phyloP scores from a whole-genome alignment of 2,797 vertebrate species.

The Enteromius paludinosus region DNA sequence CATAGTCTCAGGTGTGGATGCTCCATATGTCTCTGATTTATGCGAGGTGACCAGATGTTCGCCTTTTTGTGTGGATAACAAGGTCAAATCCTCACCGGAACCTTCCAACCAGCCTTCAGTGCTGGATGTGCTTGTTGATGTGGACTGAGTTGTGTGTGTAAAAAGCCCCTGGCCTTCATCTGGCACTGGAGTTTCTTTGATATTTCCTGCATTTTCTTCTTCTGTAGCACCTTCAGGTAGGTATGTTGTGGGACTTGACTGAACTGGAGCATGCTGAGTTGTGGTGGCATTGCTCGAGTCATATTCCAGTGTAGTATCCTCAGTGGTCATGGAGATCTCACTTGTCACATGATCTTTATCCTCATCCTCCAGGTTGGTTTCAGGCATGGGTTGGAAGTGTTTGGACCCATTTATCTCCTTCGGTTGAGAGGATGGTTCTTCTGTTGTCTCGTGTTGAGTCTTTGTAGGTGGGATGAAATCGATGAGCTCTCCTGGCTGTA shows the following conservation, averaged over 20 bases:
- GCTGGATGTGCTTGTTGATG: conserved; percentile 24
- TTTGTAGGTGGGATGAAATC: conserved; percentile 25
- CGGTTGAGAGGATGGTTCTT: conserved; percentile 17
- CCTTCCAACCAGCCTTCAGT: conserved; percentile 20
- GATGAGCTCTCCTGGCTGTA: conserved; percentile 50
- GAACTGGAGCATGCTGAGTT: conserved; percentile 46
- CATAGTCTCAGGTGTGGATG: conserved; percentile 25
- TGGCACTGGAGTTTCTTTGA: conserved; percentile 37
- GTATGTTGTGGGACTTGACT: conserved; percentile 38
- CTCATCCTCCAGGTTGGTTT: conserved; percentile 49
- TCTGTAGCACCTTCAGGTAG: conserved; percentile 29
- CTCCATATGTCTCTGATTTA: conserved; percentile 28
- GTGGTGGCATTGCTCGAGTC: conserved; percentile 33
- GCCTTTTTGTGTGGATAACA: neutral
- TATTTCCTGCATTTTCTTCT: conserved; percentile 12
- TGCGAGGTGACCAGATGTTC: conserved; percentile 27
- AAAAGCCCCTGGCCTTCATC: conserved; percentile 43
- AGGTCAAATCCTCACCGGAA: conserved; percentile 41
- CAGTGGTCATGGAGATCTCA: conserved; percentile 30
- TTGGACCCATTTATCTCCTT: conserved; percentile 46
- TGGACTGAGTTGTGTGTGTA: conserved; percentile 26
- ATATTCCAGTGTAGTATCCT: conserved; percentile 47
- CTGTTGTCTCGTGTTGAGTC: conserved; percentile 16
- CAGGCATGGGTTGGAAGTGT: conserved; percentile 63
- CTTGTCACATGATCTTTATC: conserved; percentile 27